These are phyloP conservation scores for Pinna nobilis DNA, from an alignment of 1,140 invertebrate genomes.

Conservation along the genomic window DNA sequence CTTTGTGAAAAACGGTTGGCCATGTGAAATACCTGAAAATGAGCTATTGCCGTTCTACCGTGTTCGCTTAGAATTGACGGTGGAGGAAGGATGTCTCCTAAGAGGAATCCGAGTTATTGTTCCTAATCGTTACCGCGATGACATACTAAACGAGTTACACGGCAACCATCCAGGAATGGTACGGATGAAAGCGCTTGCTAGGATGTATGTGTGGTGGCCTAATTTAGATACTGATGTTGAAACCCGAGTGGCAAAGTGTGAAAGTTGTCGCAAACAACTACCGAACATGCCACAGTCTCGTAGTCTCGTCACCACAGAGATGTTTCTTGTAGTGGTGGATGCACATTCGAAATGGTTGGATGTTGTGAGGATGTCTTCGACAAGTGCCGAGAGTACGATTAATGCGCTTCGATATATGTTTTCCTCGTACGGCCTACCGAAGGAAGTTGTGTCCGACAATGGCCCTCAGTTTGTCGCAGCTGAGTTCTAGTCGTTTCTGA, in stretches of 20 bases:
- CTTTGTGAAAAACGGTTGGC: neutral
- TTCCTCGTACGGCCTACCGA: conserved; percentile 70
- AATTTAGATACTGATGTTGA: conserved; percentile 75
- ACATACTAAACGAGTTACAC: conserved; percentile 1
- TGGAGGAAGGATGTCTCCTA: conserved; percentile 26
- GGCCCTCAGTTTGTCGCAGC: conserved; percentile 73
- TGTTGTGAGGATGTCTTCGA: conserved; percentile 27
- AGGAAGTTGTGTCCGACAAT: conserved; percentile 73
- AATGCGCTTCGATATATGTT: conserved; percentile 53
- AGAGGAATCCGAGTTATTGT: conserved; percentile 23
- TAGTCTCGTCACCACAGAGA: conserved; percentile 62
- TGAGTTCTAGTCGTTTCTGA: conserved; percentile 67
- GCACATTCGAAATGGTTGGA: conserved; percentile 49
- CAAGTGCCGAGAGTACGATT: conserved; percentile 37
- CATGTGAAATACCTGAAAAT: neutral
- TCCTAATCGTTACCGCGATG: neutral
- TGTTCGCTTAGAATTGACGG: conserved; percentile 5
- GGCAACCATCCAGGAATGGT: conserved; percentile 75
- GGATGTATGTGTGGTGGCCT: conserved; percentile 77
- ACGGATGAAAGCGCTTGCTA: conserved; percentile 77
- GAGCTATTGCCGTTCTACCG: conserved; percentile 5
- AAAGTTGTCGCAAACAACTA: conserved; percentile 62
- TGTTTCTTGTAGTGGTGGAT: conserved; percentile 44
- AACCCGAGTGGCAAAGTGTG: conserved; percentile 71
- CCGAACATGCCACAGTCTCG: conserved; percentile 11